phyloP scores from a whole-genome alignment of 2,888 invertebrate species.

The Euplexia lucipara region DNA sequence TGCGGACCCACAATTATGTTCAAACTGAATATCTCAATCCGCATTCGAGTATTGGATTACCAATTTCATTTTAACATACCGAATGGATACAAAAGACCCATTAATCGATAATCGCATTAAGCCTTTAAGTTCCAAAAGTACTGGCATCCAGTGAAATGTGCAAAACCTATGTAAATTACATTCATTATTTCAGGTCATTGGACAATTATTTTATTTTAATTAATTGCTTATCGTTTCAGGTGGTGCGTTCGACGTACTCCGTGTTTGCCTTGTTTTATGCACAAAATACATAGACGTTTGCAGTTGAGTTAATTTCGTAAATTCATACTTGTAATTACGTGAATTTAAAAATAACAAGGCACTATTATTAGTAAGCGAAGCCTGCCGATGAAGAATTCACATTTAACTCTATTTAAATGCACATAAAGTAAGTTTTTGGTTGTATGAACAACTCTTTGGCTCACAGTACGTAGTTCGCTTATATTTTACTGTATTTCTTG shows the following conservation, averaged over 20 bases:
- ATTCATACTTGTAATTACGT: not conserved
- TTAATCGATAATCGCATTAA: slow-evolving; percentile 46
- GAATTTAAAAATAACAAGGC: not conserved
- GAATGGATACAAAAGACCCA: slow-evolving; percentile 19
- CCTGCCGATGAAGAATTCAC: not conserved
- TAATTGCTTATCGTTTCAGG: slow-evolving; percentile 75
- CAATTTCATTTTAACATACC: slow-evolving; percentile 46
- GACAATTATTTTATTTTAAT: slow-evolving; percentile 53
- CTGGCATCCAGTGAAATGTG: slow-evolving; percentile 37
- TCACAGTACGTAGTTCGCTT: slow-evolving; percentile 21
- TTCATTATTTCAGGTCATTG: slow-evolving; percentile 57
- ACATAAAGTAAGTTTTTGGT: slow-evolving; percentile 14
- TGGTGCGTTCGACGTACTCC: slow-evolving; percentile 82
- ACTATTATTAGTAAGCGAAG: not conserved
- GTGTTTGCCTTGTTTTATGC: slow-evolving; percentile 84
- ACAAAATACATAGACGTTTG: slow-evolving; percentile 69
- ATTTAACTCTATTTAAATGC: not conserved
- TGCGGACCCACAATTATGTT: slow-evolving; percentile 1
- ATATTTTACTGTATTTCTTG: slow-evolving; percentile 46
- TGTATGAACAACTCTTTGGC: slow-evolving; percentile 4
- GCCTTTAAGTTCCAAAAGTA: slow-evolving; percentile 42
- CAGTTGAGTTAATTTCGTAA: not conserved
- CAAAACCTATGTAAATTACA: slow-evolving; percentile 43
- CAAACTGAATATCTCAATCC: slow-evolving; percentile 20
- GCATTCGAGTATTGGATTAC: slow-evolving; percentile 21